phyloP scores from a whole-genome alignment of 2,113 vertebrate species.

The Smithornis capensis region DNA sequence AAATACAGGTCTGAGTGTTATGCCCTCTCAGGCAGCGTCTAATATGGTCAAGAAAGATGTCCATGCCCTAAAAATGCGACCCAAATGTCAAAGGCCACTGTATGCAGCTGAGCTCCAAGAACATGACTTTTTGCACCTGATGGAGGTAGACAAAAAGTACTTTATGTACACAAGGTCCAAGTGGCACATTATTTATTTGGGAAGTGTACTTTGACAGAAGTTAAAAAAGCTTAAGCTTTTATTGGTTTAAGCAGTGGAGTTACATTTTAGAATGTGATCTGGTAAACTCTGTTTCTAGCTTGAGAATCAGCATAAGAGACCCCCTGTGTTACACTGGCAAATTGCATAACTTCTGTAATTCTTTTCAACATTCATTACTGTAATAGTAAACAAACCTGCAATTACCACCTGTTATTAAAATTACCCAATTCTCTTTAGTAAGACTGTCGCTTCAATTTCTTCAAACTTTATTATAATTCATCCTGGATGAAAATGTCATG shows the following conservation, averaged over 20 bases:
- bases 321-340: not conserved
- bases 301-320: not conserved
- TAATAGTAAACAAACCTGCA: not conserved
- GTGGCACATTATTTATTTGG: not conserved
- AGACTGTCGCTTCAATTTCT: not conserved
- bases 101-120: not conserved
- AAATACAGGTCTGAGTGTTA: not conserved
- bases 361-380: not conserved
- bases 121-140: not conserved
- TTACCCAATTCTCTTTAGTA: not conserved
- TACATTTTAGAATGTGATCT: not conserved
- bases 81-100: not conserved
- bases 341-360: not conserved
- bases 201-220: not conserved
- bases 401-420: not conserved
- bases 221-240: not conserved
- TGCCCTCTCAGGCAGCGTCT: rapidly evolving
- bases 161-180: not conserved
- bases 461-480: not conserved
- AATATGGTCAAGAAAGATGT: not conserved
- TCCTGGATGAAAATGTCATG: not conserved
- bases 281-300: not conserved
- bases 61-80: not conserved
- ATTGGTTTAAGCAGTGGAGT: not conserved
- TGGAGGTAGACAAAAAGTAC: not conserved